Evolutionary conservation across 2,888 invertebrate species (phyloP).

Genomic region (Nomada flava): DNA sequence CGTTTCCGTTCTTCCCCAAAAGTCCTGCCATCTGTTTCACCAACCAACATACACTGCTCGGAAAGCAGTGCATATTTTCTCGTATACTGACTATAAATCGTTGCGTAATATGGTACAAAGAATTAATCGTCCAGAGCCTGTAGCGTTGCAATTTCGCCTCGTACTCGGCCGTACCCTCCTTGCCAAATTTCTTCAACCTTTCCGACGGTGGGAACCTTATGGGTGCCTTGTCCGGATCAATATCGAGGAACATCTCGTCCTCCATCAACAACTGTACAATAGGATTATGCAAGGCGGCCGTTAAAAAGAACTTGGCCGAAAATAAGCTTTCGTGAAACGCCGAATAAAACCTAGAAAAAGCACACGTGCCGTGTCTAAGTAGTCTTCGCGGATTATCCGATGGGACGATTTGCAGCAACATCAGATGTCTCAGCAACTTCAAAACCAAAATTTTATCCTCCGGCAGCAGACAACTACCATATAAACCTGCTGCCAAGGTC

Average conservation of each 20-base stretch:
- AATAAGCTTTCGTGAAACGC: conserved; percentile 95
- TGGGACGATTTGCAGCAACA: conserved; percentile 89
- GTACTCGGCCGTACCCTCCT: conserved; percentile 90
- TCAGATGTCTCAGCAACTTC: conserved; percentile 88
- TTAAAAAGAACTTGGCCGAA: conserved; percentile 96
- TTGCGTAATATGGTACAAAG: conserved; percentile 91
- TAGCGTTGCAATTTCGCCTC: conserved; percentile 90
- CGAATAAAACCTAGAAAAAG: conserved; percentile 94
- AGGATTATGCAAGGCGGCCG: conserved; percentile 95
- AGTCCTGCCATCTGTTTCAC: conserved; percentile 93
- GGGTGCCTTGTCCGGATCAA: conserved; percentile 94
- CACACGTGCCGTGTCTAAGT: conserved; percentile 93
- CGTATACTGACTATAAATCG: conserved; percentile 93
- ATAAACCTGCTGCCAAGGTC: conserved; percentile 88
- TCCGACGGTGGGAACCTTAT: conserved; percentile 87
- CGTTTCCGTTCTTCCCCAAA: conserved; percentile 87
- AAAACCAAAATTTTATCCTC: conserved; percentile 90
- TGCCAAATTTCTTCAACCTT: conserved; percentile 90
- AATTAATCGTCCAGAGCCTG: conserved; percentile 91
- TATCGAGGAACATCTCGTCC: conserved; percentile 95
- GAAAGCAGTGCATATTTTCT: conserved; percentile 95
- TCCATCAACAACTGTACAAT: conserved; percentile 96
- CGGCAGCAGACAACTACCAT: conserved; percentile 90
- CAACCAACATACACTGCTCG: conserved; percentile 95
- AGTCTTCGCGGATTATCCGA: conserved; percentile 90